These are phyloP conservation scores for Chirona hameri DNA, from an alignment of 2,888 invertebrate species.

Conservation along the genomic window DNA sequence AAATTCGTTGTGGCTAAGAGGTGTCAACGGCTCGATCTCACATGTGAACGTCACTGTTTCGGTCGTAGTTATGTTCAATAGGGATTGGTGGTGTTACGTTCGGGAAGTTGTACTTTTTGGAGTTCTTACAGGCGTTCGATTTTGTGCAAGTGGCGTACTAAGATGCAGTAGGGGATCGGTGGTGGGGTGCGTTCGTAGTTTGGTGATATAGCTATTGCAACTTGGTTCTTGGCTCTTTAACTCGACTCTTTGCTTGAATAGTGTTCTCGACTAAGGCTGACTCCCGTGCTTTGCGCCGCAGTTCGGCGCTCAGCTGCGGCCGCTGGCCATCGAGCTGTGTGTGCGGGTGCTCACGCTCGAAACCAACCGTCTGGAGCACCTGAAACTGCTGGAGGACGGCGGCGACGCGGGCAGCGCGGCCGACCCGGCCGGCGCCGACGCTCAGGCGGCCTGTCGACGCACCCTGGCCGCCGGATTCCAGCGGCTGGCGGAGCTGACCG, in stretches of 20 bases:
- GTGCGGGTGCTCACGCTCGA: slow-evolving; percentile 70
- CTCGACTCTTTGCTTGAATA: too few species aligned
- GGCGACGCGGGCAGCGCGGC: slow-evolving; percentile 37
- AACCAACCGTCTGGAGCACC: slow-evolving; percentile 68
- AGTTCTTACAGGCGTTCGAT: too few species aligned
- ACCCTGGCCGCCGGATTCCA: slow-evolving; percentile 61
- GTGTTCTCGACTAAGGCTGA: not conserved
- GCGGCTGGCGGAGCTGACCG: slow-evolving; percentile 59
- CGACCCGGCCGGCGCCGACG: slow-evolving; percentile 31
- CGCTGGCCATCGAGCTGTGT: slow-evolving; percentile 67
- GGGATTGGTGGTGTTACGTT: too few species aligned
- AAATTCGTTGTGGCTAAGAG: too few species aligned
- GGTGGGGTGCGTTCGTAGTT: too few species aligned
- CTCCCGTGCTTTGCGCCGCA: slow-evolving; percentile 35
- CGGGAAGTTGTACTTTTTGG: too few species aligned
- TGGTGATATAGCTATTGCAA: too few species aligned
- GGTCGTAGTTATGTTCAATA: too few species aligned
- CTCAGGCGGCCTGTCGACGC: slow-evolving; percentile 44
- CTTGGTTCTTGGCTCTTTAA: not conserved
- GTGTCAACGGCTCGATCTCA: too few species aligned
- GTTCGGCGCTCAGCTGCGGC: slow-evolving; percentile 51
- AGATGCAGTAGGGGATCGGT: too few species aligned
- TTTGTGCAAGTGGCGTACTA: too few species aligned
- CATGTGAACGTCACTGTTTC: too few species aligned
- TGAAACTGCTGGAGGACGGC: slow-evolving; percentile 57